Percentiles rank a stretch among this genome's conserved stretches.
Evolutionary conservation across 2,113 vertebrate genomes (phyloP).

Genomic region (Dolichallabes microphthalmus): DNA sequence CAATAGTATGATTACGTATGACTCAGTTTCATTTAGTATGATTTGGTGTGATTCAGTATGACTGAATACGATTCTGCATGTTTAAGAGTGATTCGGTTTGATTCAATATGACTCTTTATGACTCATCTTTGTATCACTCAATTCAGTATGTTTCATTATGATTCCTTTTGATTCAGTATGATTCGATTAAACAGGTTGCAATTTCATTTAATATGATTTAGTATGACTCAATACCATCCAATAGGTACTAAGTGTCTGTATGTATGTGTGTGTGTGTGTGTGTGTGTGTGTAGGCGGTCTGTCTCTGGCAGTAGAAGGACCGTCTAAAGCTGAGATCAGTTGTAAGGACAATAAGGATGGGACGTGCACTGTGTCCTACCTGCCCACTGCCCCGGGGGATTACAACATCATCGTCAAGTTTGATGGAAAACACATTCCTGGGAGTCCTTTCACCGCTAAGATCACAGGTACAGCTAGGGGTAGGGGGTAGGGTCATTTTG

Average conservation of each 20-base stretch:
- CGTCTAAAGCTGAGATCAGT: constrained; percentile 95
- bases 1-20: no score
- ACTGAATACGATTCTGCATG: no score
- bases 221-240: neutral
- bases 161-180: neutral
- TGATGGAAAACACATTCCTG: constrained; percentile 91
- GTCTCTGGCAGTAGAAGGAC: constrained; percentile 92
- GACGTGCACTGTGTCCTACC: constrained; percentile 93
- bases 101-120: neutral
- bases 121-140: no score
- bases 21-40: neutral
- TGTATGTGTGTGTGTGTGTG: constrained; percentile 5
- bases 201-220: neutral
- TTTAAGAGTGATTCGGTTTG: no score
- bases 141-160: neutral
- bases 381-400: constrained; percentile 90
- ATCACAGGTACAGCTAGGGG: constrained; percentile 80
- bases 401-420: constrained; percentile 97
- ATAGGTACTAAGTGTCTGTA: neutral
- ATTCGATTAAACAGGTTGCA: neutral
- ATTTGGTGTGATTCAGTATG: neutral
- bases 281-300: constrained; percentile 78
- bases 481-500: neutral
- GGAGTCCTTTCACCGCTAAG: constrained; percentile 94
- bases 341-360: constrained; percentile 97